phyloP scores from a whole-genome alignment of 2,888 invertebrate species.

The Tachina lurida region DNA sequence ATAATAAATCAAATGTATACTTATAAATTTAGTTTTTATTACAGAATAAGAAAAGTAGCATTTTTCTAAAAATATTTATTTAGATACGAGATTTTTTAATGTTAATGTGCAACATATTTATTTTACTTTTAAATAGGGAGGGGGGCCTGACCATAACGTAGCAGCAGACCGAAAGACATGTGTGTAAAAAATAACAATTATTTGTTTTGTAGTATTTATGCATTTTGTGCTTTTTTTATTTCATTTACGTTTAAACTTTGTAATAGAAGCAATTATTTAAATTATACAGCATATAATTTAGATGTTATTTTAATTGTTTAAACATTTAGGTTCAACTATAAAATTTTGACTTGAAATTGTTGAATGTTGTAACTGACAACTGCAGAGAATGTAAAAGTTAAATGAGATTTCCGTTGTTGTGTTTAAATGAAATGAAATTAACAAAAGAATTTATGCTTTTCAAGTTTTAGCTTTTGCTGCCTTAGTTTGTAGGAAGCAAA shows the following conservation, averaged over 20 bases:
- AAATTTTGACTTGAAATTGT: slow-evolving; percentile 14
- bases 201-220: slow-evolving; percentile 7
- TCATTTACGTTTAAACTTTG: slow-evolving; percentile 18
- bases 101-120: not conserved
- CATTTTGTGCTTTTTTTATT: not conserved
- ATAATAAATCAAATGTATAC: slow-evolving; percentile 1
- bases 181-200: not conserved
- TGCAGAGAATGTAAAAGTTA: not conserved
- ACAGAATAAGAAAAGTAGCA: not conserved
- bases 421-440: not conserved
- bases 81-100: slow-evolving; percentile 9
- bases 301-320: slow-evolving; percentile 56
- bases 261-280: slow-evolving; percentile 62
- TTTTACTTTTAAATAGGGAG: slow-evolving; percentile 12
- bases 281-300: slow-evolving; percentile 67
- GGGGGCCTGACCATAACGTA: slow-evolving; percentile 15
- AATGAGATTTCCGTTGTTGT: slow-evolving; percentile 16
- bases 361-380: slow-evolving; percentile 18
- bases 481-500: not conserved
- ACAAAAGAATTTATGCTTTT: slow-evolving; percentile 6
- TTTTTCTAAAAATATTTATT: slow-evolving; percentile 35
- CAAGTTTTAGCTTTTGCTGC: not conserved
- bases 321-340: slow-evolving; percentile 27
- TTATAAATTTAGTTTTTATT: not conserved
- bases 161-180: not conserved